Base-by-base conservation (phyloP, 1,140 invertebrate species). In the Melanaphis sacchari region DNA sequence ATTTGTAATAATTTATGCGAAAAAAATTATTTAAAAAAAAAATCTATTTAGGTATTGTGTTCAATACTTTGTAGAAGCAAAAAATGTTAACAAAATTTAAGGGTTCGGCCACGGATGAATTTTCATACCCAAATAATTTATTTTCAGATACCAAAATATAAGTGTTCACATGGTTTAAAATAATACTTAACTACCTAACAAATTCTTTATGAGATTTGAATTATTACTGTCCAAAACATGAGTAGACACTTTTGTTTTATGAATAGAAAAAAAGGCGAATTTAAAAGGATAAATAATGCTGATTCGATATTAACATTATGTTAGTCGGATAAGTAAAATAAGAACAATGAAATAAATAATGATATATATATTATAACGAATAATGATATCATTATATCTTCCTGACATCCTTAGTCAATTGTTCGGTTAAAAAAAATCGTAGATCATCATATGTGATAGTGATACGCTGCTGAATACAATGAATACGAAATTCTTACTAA, bases 341-440 rank as follows among this genome's bases (percentile, higher is more conserved):
- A 88, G 85, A 88, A 88, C 85, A 49, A 87, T 43, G 84, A 87
- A 88, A 88, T 88, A 49, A 88, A 87, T 88, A 40, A 88, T 84
- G 38, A 84, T 41, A 40, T 40, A 84, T 81, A 38, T 81, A n/a
- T 66, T n/a, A n/a, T 85, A 85, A 85, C 82, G 22, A 85, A 81
- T n/a, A n/a, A 11, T n/a, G 41, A 88, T 49, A n/a, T n/a, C 43
- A 88, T 46, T 36, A 85, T 85, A 49, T 88, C 85, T 88, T 88
- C 43, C 46, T 43, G 84, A 46, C 84, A 87, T 87, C 40, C 46
- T n/a, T 76, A 76, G 59, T 76, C 84, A 87, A 87, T 87, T 87
- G 84, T 87, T 87, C 26, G 31, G 84, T 43, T 87, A 40, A 87
- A n/a, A 26, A 38, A 87, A 46, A n/a, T n/a, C 26, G 18, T 31